These are phyloP conservation scores for Pogonomyrmex barbatus DNA, from an alignment of 1,140 invertebrate genomes.

Conservation along the genomic window DNA sequence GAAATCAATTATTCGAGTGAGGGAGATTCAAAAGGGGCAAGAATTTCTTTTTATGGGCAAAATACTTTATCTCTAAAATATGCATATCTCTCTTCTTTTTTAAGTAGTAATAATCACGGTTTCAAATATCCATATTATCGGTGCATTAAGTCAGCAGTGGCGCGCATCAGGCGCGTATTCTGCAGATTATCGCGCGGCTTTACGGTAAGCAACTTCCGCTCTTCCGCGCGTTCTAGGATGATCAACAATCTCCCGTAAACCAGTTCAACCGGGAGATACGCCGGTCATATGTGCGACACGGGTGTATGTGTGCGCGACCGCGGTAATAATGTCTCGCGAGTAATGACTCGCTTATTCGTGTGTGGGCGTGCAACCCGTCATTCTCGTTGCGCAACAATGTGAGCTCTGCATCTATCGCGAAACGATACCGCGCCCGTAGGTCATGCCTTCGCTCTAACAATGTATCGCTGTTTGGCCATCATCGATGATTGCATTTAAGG, in stretches of 20 bases:
- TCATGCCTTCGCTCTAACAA: conserved; percentile 18
- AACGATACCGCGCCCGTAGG: conserved; percentile 43
- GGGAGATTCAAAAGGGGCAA: background rate
- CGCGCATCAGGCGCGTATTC: background rate
- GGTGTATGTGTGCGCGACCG: background rate
- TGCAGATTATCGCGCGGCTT: conserved; percentile 47
- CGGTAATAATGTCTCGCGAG: conserved; percentile 24
- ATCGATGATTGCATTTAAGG: conserved; percentile 54
- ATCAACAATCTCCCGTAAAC: conserved; percentile 46
- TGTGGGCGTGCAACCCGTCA: conserved; percentile 27
- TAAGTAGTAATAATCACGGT: conserved; percentile 18
- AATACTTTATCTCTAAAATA: background rate
- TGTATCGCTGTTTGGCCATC: conserved; percentile 31
- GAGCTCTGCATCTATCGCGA: conserved; percentile 22
- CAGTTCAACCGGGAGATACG: conserved; percentile 35
- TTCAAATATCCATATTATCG: conserved; percentile 5
- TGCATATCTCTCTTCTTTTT: background rate
- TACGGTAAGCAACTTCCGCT: conserved; percentile 53
- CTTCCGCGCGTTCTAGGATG: conserved; percentile 33
- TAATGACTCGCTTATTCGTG: conserved; percentile 54
- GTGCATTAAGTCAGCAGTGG: background rate
- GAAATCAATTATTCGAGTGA: background rate
- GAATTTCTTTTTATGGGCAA: background rate
- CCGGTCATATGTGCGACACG: background rate
- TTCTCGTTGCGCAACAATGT: conserved; percentile 45